A percentile compares a stretch with the other conserved stretches of the same genome.
phyloP scores from a whole-genome alignment of 2,113 vertebrate genomes.

The Rhynchopsitta pachyrhyncha region DNA sequence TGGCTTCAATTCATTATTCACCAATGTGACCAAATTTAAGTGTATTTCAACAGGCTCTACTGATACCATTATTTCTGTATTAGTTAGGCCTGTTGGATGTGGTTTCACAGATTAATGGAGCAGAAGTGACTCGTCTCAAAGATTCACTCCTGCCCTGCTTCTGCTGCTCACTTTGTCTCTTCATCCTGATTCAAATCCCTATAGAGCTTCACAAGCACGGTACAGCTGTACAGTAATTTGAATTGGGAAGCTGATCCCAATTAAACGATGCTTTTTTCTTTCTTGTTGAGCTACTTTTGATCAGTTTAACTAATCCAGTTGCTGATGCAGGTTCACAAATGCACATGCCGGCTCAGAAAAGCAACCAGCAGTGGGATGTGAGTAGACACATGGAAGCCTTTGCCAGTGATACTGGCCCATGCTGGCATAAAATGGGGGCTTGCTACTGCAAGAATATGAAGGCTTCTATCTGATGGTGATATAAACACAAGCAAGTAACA shows the following conservation, averaged over 20 bases:
- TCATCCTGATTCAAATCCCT: neutral
- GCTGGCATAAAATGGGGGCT: neutral
- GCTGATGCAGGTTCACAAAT: neutral
- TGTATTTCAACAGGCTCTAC: neutral
- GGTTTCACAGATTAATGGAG: neutral
- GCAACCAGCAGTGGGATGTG: neutral
- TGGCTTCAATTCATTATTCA: neutral
- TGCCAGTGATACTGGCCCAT: neutral
- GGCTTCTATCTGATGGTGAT: neutral
- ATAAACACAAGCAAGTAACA: neutral
- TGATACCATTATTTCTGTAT: neutral
- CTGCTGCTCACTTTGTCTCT: neutral
- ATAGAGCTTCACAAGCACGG: fast-evolving
- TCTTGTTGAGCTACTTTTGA: neutral
- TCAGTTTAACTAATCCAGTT: neutral
- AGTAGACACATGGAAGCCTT: neutral
- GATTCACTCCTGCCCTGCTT: neutral
- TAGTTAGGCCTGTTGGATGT: neutral
- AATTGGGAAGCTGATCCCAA: neutral
- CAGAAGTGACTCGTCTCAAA: neutral
- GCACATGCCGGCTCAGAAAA: neutral
- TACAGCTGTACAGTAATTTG: neutral
- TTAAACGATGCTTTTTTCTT: neutral
- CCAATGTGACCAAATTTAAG: neutral
- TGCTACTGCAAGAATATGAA: neutral